Evolutionary conservation across 2,797 vertebrate genomes (phyloP), one percentile per base, ranked within the genome.

Genomic region (Heterohyrax brucei): DNA sequence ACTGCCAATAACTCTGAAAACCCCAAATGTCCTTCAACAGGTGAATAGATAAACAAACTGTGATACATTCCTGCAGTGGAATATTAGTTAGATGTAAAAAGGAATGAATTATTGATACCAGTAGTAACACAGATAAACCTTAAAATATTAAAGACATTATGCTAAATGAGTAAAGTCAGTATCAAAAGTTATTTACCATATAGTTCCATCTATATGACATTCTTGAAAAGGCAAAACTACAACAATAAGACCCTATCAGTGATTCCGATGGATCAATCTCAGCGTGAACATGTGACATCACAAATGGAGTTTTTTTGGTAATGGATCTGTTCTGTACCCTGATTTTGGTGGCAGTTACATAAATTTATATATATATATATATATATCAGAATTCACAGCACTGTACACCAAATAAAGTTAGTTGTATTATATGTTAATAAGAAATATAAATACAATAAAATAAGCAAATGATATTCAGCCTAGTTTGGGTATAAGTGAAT

Each of bases 401-500:
- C 21, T 73, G 62, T 21, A 16, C 7, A 28, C 26, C 26, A 48
- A 44, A 77, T 28, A 77, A 76, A 76, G 46, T 50, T 24, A 28
- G 30, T 28, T 66, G 28, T 66, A 66, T 48, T 48, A 3, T 16
- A 77, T 48, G 24, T 50, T 28, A 28, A 48, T 77, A 48, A 48
- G 50, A 77, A 8, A 50, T 77, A 48, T 48, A 77, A 50, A 28
- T 50, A 77, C 28, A 46, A 46, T 46, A 46, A 48, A 28, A 48
- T 70, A 26, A 46, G 6, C 24, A 46, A 48, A 48, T 9, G 16
- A 53, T n/a, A 85, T 39, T 86, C 75, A 73, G 30, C 48, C 22
- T 62, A 28, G 16, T 85, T 91, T 97, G 77, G 66, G 48, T 46
- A 19, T 68, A 91, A 93, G 79, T 78, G 39, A 93, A 78, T 91